A percentile compares a stretch with the other conserved stretches of the same genome.
phyloP scores from a whole-genome alignment of 2,797 vertebrate genomes.

The Clarias pachynema region DNA sequence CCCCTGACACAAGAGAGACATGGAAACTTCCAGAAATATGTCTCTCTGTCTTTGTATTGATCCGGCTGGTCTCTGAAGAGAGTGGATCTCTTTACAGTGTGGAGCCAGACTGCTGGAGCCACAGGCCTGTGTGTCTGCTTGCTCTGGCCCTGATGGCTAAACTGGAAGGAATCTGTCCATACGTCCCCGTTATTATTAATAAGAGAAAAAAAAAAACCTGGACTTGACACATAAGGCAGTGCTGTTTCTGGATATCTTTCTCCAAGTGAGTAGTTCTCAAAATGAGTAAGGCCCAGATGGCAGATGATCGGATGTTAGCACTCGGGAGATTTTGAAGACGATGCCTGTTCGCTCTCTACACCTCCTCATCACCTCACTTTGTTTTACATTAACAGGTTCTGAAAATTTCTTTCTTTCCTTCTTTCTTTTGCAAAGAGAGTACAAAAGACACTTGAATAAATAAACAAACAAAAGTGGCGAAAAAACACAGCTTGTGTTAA shows the following conservation, averaged over 20 bases:
- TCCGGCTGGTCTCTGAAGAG: slow-evolving; percentile 67
- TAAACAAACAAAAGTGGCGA: slow-evolving; percentile 46
- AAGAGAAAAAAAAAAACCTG: slow-evolving; percentile 14
- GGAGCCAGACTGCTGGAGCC: slow-evolving; percentile 77
- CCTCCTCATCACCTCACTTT: slow-evolving; percentile 40
- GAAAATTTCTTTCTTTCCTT: slow-evolving; percentile 32
- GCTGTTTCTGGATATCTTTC: slow-evolving; percentile 17
- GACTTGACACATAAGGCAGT: slow-evolving; percentile 17
- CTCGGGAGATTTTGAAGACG: not conserved
- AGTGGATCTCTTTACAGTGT: slow-evolving; percentile 76
- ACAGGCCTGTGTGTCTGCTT: slow-evolving; percentile 63
- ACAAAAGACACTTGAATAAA: slow-evolving; percentile 45
- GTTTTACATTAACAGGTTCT: slow-evolving; percentile 42
- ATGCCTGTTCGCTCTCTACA: slow-evolving; percentile 20
- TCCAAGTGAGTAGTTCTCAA: not conserved
- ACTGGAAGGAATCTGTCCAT: slow-evolving; percentile 70
- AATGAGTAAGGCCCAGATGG: slow-evolving; percentile 23
- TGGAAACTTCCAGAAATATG: slow-evolving; percentile 64
- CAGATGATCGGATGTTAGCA: slow-evolving; percentile 23
- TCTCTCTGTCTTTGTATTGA: slow-evolving; percentile 63
- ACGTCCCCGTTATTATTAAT: slow-evolving; percentile 49
- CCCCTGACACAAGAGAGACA: slow-evolving; percentile 39
- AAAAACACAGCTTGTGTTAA: slow-evolving; percentile 31
- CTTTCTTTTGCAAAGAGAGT: slow-evolving; percentile 40
- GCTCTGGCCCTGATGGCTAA: slow-evolving; percentile 56